These are phyloP conservation scores for Amyelois transitella DNA, from an alignment of 1,140 invertebrate genomes.

Conservation along the genomic window DNA sequence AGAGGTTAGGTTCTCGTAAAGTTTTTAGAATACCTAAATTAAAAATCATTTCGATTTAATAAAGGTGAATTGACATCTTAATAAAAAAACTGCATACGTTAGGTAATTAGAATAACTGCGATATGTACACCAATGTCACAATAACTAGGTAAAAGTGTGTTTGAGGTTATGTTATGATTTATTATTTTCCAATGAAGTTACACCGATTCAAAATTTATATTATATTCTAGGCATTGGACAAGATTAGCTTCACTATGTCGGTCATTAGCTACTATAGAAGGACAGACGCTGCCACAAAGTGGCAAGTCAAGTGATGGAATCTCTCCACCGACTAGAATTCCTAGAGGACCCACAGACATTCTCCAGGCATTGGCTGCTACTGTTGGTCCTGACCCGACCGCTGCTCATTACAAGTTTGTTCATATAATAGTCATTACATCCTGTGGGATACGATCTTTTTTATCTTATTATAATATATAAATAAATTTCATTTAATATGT, in stretches of 20 bases:
- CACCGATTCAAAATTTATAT: background rate
- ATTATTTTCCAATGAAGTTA: constrained; percentile 4
- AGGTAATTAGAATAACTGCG: background rate
- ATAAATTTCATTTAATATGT: too few relatives aligned
- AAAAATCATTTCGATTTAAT: too few relatives aligned
- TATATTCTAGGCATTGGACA: constrained; percentile 43
- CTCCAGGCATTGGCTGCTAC: constrained; percentile 86
- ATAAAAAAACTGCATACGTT: background rate
- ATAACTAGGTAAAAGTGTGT: constrained; percentile 29
- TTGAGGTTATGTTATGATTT: constrained; percentile 1
- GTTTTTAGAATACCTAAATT: too few relatives aligned
- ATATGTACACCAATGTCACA: constrained; percentile 44
- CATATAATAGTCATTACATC: background rate
- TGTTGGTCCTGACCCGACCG: constrained; percentile 83
- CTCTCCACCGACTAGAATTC: constrained; percentile 79
- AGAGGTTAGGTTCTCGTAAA: too few relatives aligned
- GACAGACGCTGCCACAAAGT: constrained; percentile 46
- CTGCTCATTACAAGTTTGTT: constrained; percentile 83
- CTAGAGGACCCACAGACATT: constrained; percentile 86
- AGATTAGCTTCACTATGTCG: constrained; percentile 47
- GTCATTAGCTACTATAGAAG: constrained; percentile 43
- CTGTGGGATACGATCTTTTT: too few relatives aligned
- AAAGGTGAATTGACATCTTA: background rate
- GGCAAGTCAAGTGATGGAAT: constrained; percentile 53
- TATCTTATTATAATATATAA: too few relatives aligned